Evolutionary conservation across 1,140 invertebrate species (phyloP).

Genomic region (Pantala flavescens): DNA sequence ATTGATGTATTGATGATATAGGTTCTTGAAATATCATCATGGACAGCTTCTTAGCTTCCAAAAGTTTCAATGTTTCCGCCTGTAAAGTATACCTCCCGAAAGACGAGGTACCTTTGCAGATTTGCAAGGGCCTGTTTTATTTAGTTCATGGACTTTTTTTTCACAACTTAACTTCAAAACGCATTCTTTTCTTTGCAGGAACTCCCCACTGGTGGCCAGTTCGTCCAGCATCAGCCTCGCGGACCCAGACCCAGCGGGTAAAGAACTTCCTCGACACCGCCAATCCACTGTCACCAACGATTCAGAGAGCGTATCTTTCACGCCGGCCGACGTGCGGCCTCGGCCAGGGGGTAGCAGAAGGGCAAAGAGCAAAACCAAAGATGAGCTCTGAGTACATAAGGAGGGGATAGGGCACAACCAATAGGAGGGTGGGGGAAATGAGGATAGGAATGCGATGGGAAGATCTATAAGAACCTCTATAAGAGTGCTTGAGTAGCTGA

Average conservation of each 20-base stretch:
- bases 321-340: constrained; percentile 23
- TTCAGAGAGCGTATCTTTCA: constrained; percentile 20
- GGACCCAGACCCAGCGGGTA: constrained; percentile 25
- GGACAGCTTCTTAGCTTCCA: too few species aligned
- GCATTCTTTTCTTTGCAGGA: background rate
- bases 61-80: too few species aligned
- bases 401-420: background rate
- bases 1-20: too few species aligned
- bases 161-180: too few species aligned
- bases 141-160: too few species aligned
- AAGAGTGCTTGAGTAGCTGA: too few species aligned
- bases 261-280: constrained; percentile 22
- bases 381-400: background rate
- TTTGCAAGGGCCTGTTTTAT: too few species aligned
- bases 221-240: constrained; percentile 25
- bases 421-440: background rate
- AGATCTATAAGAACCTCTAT: too few species aligned
- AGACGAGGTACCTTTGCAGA: too few species aligned
- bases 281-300: constrained; percentile 20
- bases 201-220: background rate
- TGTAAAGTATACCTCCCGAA: too few species aligned
- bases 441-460: too few species aligned
- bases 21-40: too few species aligned
- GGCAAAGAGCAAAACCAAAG: background rate
- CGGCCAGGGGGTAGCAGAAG: background rate